Evolutionary conservation across 2,113 vertebrate species (phyloP).

Genomic region (Ailuropoda melanoleuca): DNA sequence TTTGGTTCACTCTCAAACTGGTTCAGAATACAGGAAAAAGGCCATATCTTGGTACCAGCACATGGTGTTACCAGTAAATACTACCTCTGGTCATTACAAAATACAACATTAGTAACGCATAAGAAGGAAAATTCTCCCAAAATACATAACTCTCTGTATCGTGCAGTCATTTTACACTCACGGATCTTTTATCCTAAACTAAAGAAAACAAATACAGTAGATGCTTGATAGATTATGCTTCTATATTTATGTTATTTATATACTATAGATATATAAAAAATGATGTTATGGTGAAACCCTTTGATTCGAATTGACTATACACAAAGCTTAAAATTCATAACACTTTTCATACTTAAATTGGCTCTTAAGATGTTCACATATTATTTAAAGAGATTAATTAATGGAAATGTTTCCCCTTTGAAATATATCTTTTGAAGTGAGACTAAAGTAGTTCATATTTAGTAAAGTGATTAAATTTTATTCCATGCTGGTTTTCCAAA

Average conservation of each 20-base stretch:
- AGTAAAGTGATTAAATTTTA: slow-evolving; percentile 43
- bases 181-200: not conserved
- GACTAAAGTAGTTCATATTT: slow-evolving; percentile 20
- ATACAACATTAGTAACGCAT: not conserved
- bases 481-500: slow-evolving; percentile 37
- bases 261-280: not conserved
- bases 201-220: not conserved
- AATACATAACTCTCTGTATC: not conserved
- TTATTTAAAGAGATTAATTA: slow-evolving; percentile 40
- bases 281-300: not conserved
- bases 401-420: slow-evolving; percentile 5
- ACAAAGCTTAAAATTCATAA: slow-evolving; percentile 24
- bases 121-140: not conserved
- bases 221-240: not conserved
- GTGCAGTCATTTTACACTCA: not conserved
- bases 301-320: not conserved
- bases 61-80: not conserved
- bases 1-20: not conserved
- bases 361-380: not conserved
- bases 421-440: slow-evolving; percentile 32
- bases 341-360: not conserved
- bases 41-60: not conserved
- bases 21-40: not conserved
- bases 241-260: not conserved
- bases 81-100: not conserved